Conservation (phyloP, 2,797 vertebrate species). For the Chaunax sp. region DNA sequence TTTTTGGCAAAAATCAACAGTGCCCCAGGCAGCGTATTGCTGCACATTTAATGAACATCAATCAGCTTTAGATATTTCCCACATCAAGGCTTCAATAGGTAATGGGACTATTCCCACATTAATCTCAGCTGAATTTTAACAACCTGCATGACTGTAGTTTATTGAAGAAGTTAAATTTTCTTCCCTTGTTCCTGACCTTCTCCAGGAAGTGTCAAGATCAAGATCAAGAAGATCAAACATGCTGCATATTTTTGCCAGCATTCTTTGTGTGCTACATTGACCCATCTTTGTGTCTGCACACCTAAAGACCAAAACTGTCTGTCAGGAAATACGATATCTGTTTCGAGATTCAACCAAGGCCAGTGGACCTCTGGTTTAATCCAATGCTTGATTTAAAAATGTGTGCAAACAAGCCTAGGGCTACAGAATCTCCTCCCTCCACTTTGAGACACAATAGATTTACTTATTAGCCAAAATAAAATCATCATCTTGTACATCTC, state of each 20-base stretch:
- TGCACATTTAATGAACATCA: constrained; percentile 7
- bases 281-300: constrained; percentile 7
- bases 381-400: constrained; percentile 40
- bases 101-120: background rate
- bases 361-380: constrained; percentile 22
- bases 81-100: constrained; percentile 3
- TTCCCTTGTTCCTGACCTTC: constrained; percentile 5
- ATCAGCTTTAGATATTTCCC: too few relatives aligned
- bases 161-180: constrained; percentile 1
- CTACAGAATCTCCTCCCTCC: constrained; percentile 1
- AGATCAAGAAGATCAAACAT: too few relatives aligned
- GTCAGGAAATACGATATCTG: constrained; percentile 8
- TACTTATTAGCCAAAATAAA: constrained; percentile 2
- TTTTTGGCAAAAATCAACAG: constrained; percentile 20
- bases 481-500: background rate
- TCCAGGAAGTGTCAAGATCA: constrained; percentile 8
- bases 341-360: background rate
- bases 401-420: constrained; percentile 27
- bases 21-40: background rate
- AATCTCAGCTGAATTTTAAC: constrained; percentile 1
- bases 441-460: constrained; percentile 7
- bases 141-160: constrained; percentile 10
- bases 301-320: background rate
- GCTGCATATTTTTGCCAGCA: background rate
- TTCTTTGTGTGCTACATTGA: background rate